These are phyloP conservation scores for Hirudo medicinalis DNA, from an alignment of 1,140 invertebrate species.

Conservation along the genomic window DNA sequence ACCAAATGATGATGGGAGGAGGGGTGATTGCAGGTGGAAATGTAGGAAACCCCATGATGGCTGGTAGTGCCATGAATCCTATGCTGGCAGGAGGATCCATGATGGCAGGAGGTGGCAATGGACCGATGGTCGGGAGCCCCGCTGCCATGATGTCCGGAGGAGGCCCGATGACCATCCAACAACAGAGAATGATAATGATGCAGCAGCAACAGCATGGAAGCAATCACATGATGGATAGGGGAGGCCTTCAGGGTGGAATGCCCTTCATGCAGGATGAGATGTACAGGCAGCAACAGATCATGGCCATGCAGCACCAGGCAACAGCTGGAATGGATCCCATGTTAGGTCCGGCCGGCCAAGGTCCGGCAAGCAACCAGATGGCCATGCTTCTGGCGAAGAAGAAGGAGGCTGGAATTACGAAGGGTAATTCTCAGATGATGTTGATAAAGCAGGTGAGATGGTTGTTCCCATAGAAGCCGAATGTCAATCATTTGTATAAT, in stretches of 20 bases:
- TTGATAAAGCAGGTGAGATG: conserved; percentile 9
- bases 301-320: conserved; percentile 24
- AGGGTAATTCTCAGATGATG: conserved; percentile 16
- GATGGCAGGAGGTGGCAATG: neutral
- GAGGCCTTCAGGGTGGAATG: neutral
- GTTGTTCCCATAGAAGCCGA: neutral
- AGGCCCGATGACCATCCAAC: neutral
- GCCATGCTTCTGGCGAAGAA: conserved; percentile 14
- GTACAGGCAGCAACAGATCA: conserved; percentile 21
- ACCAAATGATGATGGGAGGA: conserved; percentile 1
- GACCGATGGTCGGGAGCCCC: neutral
- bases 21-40: neutral
- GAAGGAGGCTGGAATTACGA: conserved; percentile 36
- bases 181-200: conserved; percentile 8
- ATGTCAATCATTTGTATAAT: neutral
- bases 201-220: conserved; percentile 1
- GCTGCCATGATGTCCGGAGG: conserved; percentile 7
- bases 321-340: conserved; percentile 21
- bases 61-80: too few relatives aligned
- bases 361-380: neutral
- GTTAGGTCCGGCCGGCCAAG: neutral
- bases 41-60: too few relatives aligned
- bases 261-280: conserved; percentile 22
- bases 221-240: conserved; percentile 9
- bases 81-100: neutral